Conservation (phyloP, 2,888 invertebrate species). For the Eristalinus aeneus region DNA sequence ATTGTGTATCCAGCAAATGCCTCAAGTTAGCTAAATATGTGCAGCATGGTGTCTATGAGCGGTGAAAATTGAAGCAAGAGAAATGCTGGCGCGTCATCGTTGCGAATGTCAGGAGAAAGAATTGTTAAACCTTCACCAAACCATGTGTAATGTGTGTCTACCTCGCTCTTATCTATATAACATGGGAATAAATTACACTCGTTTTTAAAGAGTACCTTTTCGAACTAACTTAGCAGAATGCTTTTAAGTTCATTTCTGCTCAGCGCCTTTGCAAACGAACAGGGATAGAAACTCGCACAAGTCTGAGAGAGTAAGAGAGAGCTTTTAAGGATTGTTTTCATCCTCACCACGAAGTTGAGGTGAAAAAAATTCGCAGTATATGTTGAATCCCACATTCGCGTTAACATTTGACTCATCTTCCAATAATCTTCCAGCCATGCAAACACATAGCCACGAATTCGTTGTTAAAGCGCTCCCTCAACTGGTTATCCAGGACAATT, state of each 20-base stretch:
- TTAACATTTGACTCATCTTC: not conserved
- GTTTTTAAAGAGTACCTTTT: conserved; percentile 12
- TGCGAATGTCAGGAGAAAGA: conserved; percentile 56
- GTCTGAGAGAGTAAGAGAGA: conserved; percentile 22
- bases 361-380: not conserved
- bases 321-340: conserved; percentile 3
- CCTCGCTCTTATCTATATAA: conserved; percentile 9
- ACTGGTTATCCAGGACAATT: not conserved
- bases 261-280: not conserved
- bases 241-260: conserved; percentile 18
- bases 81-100: conserved; percentile 14
- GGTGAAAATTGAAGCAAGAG: conserved; percentile 27
- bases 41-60: conserved; percentile 27
- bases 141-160: not conserved
- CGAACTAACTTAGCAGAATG: not conserved
- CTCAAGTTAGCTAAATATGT: conserved; percentile 35
- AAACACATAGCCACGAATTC: not conserved
- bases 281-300: not conserved
- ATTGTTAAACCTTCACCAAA: conserved; percentile 20
- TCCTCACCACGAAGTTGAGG: conserved; percentile 23
- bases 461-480: not conserved
- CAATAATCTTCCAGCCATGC: not conserved
- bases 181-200: conserved; percentile 29
- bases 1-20: conserved; percentile 24
- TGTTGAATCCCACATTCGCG: not conserved